Conservation (phyloP, 2,888 invertebrate genomes). For the Atethmia centrago region DNA sequence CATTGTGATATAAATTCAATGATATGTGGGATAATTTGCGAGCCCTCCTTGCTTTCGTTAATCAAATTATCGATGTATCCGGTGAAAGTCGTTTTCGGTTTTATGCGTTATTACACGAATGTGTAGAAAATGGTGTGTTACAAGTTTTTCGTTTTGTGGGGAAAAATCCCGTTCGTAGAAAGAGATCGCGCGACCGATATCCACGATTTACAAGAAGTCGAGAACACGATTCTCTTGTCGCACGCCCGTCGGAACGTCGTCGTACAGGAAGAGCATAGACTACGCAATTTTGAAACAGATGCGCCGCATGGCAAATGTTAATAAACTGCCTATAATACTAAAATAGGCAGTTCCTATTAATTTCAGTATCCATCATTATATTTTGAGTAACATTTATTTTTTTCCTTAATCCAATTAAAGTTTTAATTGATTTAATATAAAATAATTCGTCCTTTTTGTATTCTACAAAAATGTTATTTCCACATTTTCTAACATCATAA, state of each 20-base stretch:
- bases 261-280: constrained; percentile 80
- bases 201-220: constrained; percentile 82
- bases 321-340: constrained; percentile 20
- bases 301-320: not conserved
- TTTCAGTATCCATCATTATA: not conserved
- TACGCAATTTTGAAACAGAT: constrained; percentile 57
- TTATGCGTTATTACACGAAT: constrained; percentile 69
- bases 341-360: too few relatives aligned
- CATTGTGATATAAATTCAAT: constrained; percentile 81
- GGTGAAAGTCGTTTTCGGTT: constrained; percentile 83
- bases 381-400: not conserved
- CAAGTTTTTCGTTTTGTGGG: constrained; percentile 68
- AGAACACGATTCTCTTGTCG: constrained; percentile 67
- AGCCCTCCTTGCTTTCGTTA: constrained; percentile 80
- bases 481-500: not conserved
- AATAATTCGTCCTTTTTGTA: not conserved
- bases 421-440: not conserved
- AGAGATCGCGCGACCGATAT: constrained; percentile 80
- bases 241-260: constrained; percentile 72
- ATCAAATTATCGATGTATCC: constrained; percentile 87
- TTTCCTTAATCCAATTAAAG: not conserved
- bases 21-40: constrained; percentile 78
- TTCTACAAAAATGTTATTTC: not conserved
- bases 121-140: constrained; percentile 70
- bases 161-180: constrained; percentile 75